Evolutionary conservation across 2,113 vertebrate genomes (phyloP).

Genomic region (Bufo gargarizans): DNA sequence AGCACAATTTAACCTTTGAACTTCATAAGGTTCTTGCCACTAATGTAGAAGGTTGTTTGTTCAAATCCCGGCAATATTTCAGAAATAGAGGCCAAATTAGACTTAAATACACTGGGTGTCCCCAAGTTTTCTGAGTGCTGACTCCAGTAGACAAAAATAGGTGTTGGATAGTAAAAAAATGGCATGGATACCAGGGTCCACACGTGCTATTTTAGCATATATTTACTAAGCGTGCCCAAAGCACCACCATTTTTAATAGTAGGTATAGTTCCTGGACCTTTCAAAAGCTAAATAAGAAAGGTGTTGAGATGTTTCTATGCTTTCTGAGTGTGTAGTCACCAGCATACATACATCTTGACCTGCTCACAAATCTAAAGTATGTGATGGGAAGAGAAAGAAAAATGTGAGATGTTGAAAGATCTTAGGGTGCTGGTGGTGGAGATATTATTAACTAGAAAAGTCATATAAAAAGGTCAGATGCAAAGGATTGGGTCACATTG

Average conservation of each 20-base stretch:
- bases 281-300: not conserved
- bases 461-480: not conserved
- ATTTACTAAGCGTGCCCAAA: not conserved
- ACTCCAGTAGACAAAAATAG: not conserved
- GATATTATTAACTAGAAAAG: no score
- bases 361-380: not conserved
- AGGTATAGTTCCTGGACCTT: not conserved
- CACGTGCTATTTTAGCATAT: not conserved
- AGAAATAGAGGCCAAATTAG: no score
- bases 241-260: not conserved
- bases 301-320: not conserved
- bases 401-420: no score
- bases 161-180: not conserved
- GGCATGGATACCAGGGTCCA: not conserved
- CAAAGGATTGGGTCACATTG: not conserved
- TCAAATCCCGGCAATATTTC: no score
- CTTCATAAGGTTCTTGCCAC: no score
- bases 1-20: no score
- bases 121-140: no score
- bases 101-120: no score
- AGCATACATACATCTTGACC: not conserved
- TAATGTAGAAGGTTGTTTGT: no score
- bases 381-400: not conserved
- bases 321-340: not conserved
- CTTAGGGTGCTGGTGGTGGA: no score